Percentiles rank a stretch among this genome's conserved stretches.
These are phyloP conservation scores for Girardia tigrina DNA, from an alignment of 2,888 invertebrate genomes.

Conservation along the genomic window DNA sequence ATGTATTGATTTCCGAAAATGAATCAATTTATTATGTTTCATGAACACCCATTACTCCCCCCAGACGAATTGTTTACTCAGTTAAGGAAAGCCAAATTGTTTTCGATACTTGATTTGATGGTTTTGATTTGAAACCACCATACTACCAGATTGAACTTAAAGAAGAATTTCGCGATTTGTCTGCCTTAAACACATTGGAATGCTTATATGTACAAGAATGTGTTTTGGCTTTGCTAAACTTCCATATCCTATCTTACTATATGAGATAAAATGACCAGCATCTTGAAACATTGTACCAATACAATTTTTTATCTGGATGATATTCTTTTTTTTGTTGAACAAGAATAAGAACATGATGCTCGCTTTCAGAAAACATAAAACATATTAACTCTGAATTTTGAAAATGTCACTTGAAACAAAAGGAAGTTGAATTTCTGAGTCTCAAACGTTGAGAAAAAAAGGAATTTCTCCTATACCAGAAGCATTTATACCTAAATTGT, in stretches of 20 bases:
- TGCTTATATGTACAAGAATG: background rate
- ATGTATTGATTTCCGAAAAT: constrained; percentile 18
- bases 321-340: background rate
- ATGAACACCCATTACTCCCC: background rate
- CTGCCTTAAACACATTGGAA: background rate
- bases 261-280: background rate
- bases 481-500: background rate
- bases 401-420: background rate
- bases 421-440: constrained; percentile 30
- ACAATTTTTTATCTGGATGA: constrained; percentile 26
- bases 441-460: background rate
- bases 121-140: background rate
- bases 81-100: background rate
- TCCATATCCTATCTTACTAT: background rate
- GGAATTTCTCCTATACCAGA: constrained; percentile 10
- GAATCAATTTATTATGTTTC: background rate
- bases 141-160: constrained; percentile 6
- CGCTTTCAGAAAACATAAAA: background rate
- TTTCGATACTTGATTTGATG: no score
- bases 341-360: background rate
- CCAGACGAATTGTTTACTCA: constrained; percentile 1
- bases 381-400: background rate
- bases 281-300: background rate
- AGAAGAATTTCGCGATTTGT: constrained; percentile 3
- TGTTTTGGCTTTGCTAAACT: constrained; percentile 6